Evolutionary conservation across 2,797 vertebrate genomes (phyloP), one percentile per base, ranked within the genome.

Genomic region (Hemibagrus guttatus): DNA sequence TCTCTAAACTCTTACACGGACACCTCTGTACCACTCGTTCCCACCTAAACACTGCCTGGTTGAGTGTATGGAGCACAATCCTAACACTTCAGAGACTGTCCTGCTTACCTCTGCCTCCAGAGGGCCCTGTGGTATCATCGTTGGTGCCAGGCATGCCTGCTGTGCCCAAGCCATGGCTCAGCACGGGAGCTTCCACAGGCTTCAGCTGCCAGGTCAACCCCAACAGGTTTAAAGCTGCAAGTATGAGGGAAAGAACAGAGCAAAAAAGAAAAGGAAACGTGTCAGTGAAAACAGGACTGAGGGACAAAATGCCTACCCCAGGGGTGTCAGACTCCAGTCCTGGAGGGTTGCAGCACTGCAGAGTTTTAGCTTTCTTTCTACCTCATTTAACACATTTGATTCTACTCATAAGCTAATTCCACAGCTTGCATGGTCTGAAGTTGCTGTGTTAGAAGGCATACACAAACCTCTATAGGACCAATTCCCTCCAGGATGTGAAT

Each of bases 151-250:
- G 92, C 91, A 92, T 87, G 66, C 95, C 95, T 59, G 95, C 95
- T 64, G 95, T 94, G 90, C 95, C 93, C 91, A 96, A 91, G 64
- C 96, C 93, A 90, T 97, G 97, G 95, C 95, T 95, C 94, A 97
- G 96, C 93, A 96, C 93, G 93, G 96, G 96, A 93, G 95, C 94
- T 89, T 97, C 96, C 90, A 96, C 95, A 6, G 96, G 96, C 93
- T 95, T 96, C 76, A 97, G 95, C 94, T 96, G 96, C 97, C 97
- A 97, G 90, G 97, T 97, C 82, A 97, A 95, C 90, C 96, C 96
- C 90, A 97, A 96, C 93, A 97, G 96, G 92, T 97, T 96, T 96
- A 97, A 97, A 83, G 96, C 97, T 97, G 94, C 89, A 88, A 91
- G 92, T 93, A 90, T 94, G 85, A 95, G 89, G 93, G 90, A 93